These are phyloP conservation scores for Drosophila hamatofila DNA, from an alignment of 2,888 invertebrate species.

Conservation along the genomic window DNA sequence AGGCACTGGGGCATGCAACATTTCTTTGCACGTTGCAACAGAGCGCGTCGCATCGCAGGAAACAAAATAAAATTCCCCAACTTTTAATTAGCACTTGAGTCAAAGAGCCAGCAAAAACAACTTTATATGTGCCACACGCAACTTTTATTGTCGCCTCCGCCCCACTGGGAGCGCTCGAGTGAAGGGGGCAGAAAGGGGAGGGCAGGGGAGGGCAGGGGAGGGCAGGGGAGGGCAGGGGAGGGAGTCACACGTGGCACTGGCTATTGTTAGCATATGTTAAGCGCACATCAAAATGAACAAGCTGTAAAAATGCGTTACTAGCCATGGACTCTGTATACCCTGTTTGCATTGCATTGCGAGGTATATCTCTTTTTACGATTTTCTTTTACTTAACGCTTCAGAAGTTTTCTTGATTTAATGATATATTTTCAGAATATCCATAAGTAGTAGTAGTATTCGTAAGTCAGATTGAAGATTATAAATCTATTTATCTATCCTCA, in stretches of 20 bases:
- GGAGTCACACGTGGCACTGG: not conserved
- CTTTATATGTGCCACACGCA: slow-evolving; percentile 39
- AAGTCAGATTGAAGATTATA: too few species aligned
- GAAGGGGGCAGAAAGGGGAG: not conserved
- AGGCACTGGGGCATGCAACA: slow-evolving; percentile 8
- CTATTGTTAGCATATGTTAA: slow-evolving; percentile 20
- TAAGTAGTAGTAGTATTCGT: too few species aligned
- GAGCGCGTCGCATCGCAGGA: slow-evolving; percentile 8
- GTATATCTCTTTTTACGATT: not conserved
- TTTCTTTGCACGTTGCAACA: not conserved
- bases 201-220: too few species aligned
- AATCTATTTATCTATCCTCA: too few species aligned
- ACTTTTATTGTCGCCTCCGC: slow-evolving; percentile 21
- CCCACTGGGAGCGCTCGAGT: not conserved
- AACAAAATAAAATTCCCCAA: slow-evolving; percentile 28
- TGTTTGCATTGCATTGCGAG: not conserved
- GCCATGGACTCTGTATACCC: not conserved
- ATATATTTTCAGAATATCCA: too few species aligned
- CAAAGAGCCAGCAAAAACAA: slow-evolving; percentile 30
- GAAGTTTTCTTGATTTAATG: too few species aligned
- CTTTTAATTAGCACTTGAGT: slow-evolving; percentile 54
- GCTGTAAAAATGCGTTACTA: slow-evolving; percentile 18
- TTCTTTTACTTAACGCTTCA: too few species aligned
- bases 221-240: too few species aligned
- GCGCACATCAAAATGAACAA: slow-evolving; percentile 27